Evolutionary conservation across 1,140 invertebrate genomes (phyloP), one percentile per base, ranked within the genome.

Genomic region (Bradynema listronoti): DNA sequence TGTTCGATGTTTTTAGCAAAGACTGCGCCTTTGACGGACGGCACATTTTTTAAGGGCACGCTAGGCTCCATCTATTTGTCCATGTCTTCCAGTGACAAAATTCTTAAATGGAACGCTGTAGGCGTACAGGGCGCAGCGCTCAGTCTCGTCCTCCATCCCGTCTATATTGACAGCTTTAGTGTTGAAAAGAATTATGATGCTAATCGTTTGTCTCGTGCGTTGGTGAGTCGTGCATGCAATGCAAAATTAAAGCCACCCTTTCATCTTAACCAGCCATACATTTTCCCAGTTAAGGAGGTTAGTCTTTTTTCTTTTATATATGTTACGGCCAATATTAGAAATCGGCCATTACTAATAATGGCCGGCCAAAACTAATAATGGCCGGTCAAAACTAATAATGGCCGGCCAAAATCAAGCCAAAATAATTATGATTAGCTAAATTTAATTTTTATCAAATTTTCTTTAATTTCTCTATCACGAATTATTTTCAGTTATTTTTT

Each of bases 61-160:
- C n/a, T n/a, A n/a, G 34, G 27, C 19, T 19, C 47, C 16, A 50
- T 50, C n/a, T 50, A 27, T n/a, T 27, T 27, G 27, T 50, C 47
- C 2, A 50, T 50, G 47, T 50, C 47, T 50, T 50, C 47, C 27
- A 50, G 47, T 29, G 47, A 50, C 27, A 50, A 50, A 29, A 50
- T 50, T 5, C 47, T 50, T 3, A 50, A 50, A n/a, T 50, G 47
- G 47, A 50, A 50, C 34, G 4, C 27, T 25, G 47, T 50, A 30
- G 47, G 47, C 29, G n/a, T 50, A 25, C 47, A 50, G n/a, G 47
- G 47, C 4, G 16, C 16, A 30, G 27, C 34, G 3, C 19, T 50
- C 4, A 19, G 34, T 29, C 19, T 4, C 4, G 9, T 50, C 27
- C 9, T 50, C 14, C 27, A 50, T 4, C 47, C 47, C 9, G 34